phyloP scores from a whole-genome alignment of 2,113 vertebrate species.

The Cephalopholis sonnerati region DNA sequence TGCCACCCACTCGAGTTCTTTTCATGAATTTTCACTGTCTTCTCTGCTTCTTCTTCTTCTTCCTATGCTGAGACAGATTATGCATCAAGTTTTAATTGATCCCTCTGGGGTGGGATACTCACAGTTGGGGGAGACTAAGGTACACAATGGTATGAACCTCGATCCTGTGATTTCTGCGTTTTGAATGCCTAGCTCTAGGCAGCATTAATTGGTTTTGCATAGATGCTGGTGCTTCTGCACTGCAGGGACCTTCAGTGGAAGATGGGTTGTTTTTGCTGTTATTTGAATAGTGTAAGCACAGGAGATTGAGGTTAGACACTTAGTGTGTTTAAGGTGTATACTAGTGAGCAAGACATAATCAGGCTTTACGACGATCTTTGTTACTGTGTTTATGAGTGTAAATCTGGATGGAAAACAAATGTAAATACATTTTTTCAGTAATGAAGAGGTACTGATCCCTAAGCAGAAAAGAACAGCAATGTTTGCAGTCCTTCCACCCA shows the following conservation, averaged over 20 bases:
- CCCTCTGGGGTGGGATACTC: constrained; percentile 79
- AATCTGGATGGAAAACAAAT: background rate
- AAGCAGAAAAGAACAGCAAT: background rate
- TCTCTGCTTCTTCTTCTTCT: constrained; percentile 23
- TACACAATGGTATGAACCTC: constrained; percentile 72
- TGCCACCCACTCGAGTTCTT: constrained; percentile 32
- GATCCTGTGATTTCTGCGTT: constrained; percentile 66
- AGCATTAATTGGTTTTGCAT: constrained; percentile 68
- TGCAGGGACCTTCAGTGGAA: constrained; percentile 1
- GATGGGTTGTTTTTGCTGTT: constrained; percentile 4
- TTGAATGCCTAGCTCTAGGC: constrained; percentile 56
- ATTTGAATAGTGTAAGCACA: background rate
- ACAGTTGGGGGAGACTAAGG: constrained; percentile 62
- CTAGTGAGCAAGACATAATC: background rate
- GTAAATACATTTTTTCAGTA: background rate
- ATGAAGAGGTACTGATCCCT: background rate
- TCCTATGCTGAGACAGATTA: constrained; percentile 67
- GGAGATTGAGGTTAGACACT: background rate
- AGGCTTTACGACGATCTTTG: background rate
- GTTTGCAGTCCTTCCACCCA: background rate
- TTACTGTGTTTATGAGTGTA: background rate
- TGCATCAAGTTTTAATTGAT: constrained; percentile 85
- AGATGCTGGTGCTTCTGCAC: background rate
- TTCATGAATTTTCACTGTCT: constrained; percentile 66
- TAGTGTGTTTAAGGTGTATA: background rate